Evolutionary conservation across 1,140 invertebrate species (phyloP), one percentile per base, ranked within the genome.

Genomic region (Thaumatotibia leucotreta): DNA sequence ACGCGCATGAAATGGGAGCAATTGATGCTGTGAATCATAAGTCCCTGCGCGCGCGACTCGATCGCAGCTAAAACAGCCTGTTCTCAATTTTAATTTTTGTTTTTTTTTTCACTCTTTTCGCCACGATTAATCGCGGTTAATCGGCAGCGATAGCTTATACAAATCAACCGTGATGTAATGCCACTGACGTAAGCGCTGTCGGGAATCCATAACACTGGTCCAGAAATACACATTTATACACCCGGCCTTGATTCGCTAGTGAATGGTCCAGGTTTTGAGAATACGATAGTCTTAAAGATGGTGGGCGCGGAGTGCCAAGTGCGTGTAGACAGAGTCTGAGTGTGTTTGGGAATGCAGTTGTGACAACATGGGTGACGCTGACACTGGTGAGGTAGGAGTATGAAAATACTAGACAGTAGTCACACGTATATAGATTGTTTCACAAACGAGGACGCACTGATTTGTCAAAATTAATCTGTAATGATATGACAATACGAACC

Each of bases 191-290:
- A 87, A 87, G 87, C 85, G 80, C 84, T 82, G 73, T 35, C 74
- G 72, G 82, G 82, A 80, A 82, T 87, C 84, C 80, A 87, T 83
- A 84, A 81, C 81, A 78, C 74, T 80, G 83, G 64, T 89, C 87
- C 87, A 87, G 86, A 89, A 89, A 88, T 89, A 88, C 65, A 86
- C 77, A 83, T 89, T 86, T 87, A 89, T 84, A 82, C 75, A 71
- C 65, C 75, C 83, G 86, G 79, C 86, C 87, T 89, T 89, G 87
- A 88, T 88, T 83, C 76, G 74, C 75, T 70, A 66, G 68, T 82
- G 76, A 77, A 82, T 85, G 80, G 75, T 79, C 79, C 79, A 74
- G 76, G 69, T 83, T 82, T 76, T 73, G 33, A 69, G 63, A 80
- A 77, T 85, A 74, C 78, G 61, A 62, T 73, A 69, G 77, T 78